phyloP scores from a whole-genome alignment of 37 sponge, comb jelly and placozoan genomes.

The Spongia lamella region DNA sequence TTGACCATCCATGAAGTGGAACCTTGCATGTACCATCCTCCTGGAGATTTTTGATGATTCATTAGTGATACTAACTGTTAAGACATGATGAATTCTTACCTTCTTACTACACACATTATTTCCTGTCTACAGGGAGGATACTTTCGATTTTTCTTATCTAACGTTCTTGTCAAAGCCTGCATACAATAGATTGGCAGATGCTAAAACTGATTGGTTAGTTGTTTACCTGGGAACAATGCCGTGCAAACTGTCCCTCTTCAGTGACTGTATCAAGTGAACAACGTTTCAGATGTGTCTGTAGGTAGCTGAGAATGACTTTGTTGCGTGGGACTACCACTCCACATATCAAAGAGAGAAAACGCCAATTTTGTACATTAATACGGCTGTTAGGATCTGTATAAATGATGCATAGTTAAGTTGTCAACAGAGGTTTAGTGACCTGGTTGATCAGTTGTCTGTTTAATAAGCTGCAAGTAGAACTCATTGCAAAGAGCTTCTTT shows the following conservation, averaged over 20 bases:
- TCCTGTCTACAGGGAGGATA: constrained; percentile 89
- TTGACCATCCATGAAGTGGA: constrained; percentile 96
- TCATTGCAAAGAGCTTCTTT: constrained; percentile 93
- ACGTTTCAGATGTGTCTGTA: constrained; percentile 78
- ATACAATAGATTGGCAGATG: not conserved
- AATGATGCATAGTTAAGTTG: constrained; percentile 3
- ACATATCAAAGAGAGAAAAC: constrained; percentile 69
- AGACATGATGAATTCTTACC: constrained; percentile 36
- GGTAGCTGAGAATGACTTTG: constrained; percentile 79
- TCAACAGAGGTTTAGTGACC: constrained; percentile 19
- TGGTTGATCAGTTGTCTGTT: constrained; percentile 97
- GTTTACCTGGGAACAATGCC: constrained; percentile 73
- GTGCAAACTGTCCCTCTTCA: constrained; percentile 93
- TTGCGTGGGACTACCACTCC: constrained; percentile 90
- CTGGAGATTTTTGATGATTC: constrained; percentile 21
- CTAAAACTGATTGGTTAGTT: not conserved
- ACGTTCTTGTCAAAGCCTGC: constrained; percentile 66
- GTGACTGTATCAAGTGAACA: constrained; percentile 78
- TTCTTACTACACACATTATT: constrained; percentile 79
- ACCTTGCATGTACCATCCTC: constrained; percentile 87
- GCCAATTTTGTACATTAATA: constrained; percentile 94
- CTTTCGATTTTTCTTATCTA: constrained; percentile 83
- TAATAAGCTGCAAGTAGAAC: constrained; percentile 91
- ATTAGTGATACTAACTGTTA: not conserved
- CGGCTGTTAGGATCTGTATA: constrained; percentile 86